Percentiles rank a stretch among this genome's conserved stretches.
Evolutionary conservation across 1,140 invertebrate genomes (phyloP).

Genomic region (Latrodectus geometricus): DNA sequence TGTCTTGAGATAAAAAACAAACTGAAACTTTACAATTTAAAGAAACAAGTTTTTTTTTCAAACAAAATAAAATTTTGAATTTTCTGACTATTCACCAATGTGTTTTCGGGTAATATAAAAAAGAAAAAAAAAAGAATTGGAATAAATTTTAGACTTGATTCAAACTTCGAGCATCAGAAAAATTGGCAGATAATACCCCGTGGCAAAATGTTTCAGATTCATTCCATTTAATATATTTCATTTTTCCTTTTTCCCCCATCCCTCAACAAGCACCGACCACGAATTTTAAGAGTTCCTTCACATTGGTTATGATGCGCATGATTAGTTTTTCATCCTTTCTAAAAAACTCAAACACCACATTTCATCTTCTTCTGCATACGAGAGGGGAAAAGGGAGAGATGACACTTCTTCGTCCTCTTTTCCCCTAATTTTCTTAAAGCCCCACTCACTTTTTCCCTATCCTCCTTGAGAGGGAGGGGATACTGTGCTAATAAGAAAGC

Average conservation of each 20-base stretch:
- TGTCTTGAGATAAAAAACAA: too few species aligned
- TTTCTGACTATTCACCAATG: too few species aligned
- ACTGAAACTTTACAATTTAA: too few species aligned
- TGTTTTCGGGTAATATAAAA: too few species aligned
- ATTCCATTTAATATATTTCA: constrained; percentile 35
- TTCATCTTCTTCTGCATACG: neutral
- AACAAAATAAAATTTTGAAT: too few species aligned
- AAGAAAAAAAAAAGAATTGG: too few species aligned
- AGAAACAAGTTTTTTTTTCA: too few species aligned
- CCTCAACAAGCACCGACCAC: neutral
- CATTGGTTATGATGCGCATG: neutral
- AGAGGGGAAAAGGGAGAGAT: neutral
- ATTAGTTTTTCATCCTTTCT: constrained; percentile 31
- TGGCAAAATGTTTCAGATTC: constrained; percentile 14
- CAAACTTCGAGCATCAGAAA: neutral
- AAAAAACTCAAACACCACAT: neutral
- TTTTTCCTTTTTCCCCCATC: neutral
- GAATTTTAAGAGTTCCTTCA: neutral
- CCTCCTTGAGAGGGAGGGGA: neutral
- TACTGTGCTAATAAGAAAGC: constrained; percentile 35
- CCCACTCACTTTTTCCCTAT: neutral
- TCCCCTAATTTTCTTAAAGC: constrained; percentile 19
- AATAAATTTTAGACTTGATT: neutral
- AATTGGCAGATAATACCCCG: neutral
- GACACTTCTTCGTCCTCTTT: constrained; percentile 10